A percentile compares a stretch with the other conserved stretches of the same genome.
Evolutionary conservation across 2,797 vertebrate genomes (phyloP).

Genomic region (Danio jaintianensis): DNA sequence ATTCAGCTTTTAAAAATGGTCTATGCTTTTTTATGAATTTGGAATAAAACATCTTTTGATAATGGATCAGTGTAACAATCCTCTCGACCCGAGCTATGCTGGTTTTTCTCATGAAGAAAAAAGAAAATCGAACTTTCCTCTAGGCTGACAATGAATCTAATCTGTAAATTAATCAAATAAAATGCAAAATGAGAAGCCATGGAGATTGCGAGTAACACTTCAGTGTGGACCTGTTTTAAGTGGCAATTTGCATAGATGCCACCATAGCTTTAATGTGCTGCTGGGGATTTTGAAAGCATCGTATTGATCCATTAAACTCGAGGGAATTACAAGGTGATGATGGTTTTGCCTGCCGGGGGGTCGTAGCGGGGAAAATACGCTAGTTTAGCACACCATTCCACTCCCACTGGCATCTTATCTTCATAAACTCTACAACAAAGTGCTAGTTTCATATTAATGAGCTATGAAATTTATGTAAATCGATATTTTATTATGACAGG

Average conservation of each 20-base stretch:
- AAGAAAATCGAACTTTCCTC: neutral
- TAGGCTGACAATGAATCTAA: neutral
- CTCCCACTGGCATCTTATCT: constrained; percentile 4
- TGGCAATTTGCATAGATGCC: constrained; percentile 12
- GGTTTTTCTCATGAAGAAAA: neutral
- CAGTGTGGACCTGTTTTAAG: constrained; percentile 18
- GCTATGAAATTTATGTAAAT: constrained; percentile 4
- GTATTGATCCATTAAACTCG: constrained; percentile 32
- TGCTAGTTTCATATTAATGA: constrained; percentile 25
- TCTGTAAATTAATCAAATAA: constrained; percentile 4
- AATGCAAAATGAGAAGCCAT: constrained; percentile 9
- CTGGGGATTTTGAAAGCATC: constrained; percentile 13
- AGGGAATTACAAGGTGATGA: neutral
- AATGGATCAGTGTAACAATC: constrained; percentile 16
- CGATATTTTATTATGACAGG: neutral
- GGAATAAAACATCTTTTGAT: neutral
- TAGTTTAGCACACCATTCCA: constrained; percentile 9
- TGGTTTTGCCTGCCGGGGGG: constrained; percentile 12
- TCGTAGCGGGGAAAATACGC: neutral
- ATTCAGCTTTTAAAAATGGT: constrained; percentile 29
- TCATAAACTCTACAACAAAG: constrained; percentile 16
- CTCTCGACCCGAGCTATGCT: neutral
- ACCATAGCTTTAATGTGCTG: constrained; percentile 11
- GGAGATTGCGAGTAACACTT: constrained; percentile 1
- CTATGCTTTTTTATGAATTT: constrained; percentile 24